Evolutionary conservation across 2,113 vertebrate species (phyloP).

Genomic region (Otolemur garnettii): DNA sequence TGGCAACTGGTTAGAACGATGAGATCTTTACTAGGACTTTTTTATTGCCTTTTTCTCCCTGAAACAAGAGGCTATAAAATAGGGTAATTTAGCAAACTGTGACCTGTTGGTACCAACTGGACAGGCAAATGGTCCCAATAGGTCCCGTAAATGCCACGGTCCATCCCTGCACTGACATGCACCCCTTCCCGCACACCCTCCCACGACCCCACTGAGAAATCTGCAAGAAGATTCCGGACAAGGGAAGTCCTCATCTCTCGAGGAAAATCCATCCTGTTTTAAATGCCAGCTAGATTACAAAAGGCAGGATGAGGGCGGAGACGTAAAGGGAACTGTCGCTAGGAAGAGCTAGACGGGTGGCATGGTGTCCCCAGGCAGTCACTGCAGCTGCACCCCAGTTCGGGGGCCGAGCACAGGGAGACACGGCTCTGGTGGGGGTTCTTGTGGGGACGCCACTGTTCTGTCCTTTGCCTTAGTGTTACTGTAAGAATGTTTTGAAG

Average conservation of each 20-base stretch:
- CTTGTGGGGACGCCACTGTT: accelerated
- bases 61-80: background rate
- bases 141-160: background rate
- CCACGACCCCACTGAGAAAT: background rate
- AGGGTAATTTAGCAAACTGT: accelerated
- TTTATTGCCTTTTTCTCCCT: background rate
- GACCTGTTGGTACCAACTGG: accelerated
- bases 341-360: accelerated
- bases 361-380: no score
- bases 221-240: background rate
- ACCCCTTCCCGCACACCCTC: accelerated
- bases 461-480: no score
- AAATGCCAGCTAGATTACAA: no score
- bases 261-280: background rate
- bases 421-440: no score
- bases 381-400: no score
- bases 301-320: accelerated
- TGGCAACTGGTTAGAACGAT: accelerated
- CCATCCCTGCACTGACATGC: background rate
- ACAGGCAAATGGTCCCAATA: background rate
- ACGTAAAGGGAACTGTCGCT: accelerated
- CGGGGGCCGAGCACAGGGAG: background rate
- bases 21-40: accelerated
- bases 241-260: accelerated
- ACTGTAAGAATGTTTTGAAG: accelerated